Evolutionary conservation across 1,140 invertebrate genomes (phyloP), one percentile per base, ranked within the genome.

Genomic region (Bombus superbus): DNA sequence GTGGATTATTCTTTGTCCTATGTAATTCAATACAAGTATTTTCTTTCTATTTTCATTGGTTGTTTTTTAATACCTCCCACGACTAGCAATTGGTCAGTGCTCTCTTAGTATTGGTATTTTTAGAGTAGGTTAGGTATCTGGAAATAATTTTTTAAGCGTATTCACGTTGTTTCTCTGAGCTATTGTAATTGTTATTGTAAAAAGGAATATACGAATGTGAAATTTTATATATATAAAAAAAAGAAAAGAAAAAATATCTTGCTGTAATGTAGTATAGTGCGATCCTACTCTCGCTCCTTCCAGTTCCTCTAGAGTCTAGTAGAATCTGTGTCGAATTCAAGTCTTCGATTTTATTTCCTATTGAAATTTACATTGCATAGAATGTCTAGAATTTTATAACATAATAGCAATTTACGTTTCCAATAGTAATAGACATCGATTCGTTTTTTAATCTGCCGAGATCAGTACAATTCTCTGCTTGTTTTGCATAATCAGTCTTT

Each of bases 21-120:
- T 72, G 76, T 78, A 71, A 80, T 62, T 47, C 76, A 84, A 84
- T 84, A 86, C 81, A 78, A 92, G 92, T 93, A 94, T 93, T 93
- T 93, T 93, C 92, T 94, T 94, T 93, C 92, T 92, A 88, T 86
- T 86, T 76, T 71, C 38, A 90, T 91, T 87, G 86, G 91, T 91
- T 86, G 84, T 92, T 90, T 88, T 82, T 86, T 90, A 86, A 91
- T 86, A 87, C 88, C 89, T 91, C 91, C 91, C 91, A 89, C 88
- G 88, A 86, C 88, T 90, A 89, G 47, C 86, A 88, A 83, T 90
- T 88, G 87, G 68, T 53, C 73, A 88, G 71, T 81, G 72, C 80
- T 69, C 44, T 74, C 79, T 83, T 79, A 53, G 47, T 76, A n/a
- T 47, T 47, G n/a, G 32, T 38, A 44, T n/a, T 40, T 42, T 77